Evolutionary conservation across 2,797 vertebrate species (phyloP), one percentile per base, ranked within the genome.

Genomic region (Mormyrus hasselquistii): DNA sequence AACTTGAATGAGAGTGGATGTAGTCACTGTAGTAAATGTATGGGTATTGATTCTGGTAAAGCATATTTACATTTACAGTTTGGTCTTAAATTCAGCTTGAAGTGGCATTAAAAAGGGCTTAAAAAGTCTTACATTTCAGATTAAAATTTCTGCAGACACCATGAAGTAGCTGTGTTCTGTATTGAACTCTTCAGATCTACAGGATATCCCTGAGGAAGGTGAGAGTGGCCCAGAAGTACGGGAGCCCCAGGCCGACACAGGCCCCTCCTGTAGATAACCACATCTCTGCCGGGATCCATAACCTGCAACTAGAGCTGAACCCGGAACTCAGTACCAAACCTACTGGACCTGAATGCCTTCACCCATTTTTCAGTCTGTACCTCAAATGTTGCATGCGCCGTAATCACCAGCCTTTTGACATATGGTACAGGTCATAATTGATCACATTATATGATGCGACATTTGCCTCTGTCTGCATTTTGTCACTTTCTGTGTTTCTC

Each of bases 131-230:
- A 65, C 2, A 62, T 22, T 62, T 62, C 57, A 65, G n/a, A 65
- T 59, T 22, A 22, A 25, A 25, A 65, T 65, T 12, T 65, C 22
- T 65, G 59, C 59, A 69, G 62, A 14, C 3, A 29, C 62, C 62
- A 29, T 69, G 62, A 69, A 69, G 9, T 69, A 69, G 25, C 62
- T 69, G 62, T 69, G 25, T 34, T 65, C 9, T 1, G 86, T 90
- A 0, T 57, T 59, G 95, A 95, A 95, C 89, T 96, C 95, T 92
- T 93, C 90, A 87, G 91, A 95, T 93, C 96, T 96, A 94, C 96
- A 96, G 92, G 96, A 96, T 93, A 96, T 96, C 88, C 96, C 96
- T 0, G 96, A 96, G 87, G 96, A 96, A 89, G 94, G 85, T 0
- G 96, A 96, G 92, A 94, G 86, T 91, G 90, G 92, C 3, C 93